Evolutionary conservation across 2,888 invertebrate species (phyloP).

Genomic region (Bugula neritina): DNA sequence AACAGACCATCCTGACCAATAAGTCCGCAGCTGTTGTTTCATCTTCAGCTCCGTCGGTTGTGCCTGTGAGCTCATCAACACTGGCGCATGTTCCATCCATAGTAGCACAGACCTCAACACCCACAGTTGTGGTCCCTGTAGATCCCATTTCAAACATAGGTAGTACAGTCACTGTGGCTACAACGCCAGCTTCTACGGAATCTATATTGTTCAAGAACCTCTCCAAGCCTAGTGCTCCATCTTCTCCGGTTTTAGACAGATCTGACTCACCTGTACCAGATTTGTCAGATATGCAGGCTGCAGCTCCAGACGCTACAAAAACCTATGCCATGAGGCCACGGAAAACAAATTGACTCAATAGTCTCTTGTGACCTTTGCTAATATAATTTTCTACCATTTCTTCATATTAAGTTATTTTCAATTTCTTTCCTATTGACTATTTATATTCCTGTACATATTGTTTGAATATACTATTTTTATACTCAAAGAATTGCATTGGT

Average conservation of each 20-base stretch:
- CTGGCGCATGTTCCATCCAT: not conserved
- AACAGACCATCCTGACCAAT: slow-evolving; percentile 11
- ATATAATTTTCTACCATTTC: too few species aligned
- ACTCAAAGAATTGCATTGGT: too few species aligned
- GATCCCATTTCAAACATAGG: not conserved
- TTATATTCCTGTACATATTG: too few species aligned
- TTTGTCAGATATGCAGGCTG: not conserved
- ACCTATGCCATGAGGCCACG: slow-evolving; percentile 19
- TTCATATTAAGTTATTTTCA: too few species aligned
- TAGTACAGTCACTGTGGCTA: slow-evolving; percentile 14
- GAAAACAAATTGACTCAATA: slow-evolving; percentile 1
- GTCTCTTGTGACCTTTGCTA: too few species aligned
- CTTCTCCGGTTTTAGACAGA: not conserved
- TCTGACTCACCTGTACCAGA: slow-evolving; percentile 12
- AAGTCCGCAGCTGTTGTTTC: not conserved
- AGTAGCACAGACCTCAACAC: not conserved
- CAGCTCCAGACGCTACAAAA: not conserved
- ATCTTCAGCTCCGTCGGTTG: not conserved
- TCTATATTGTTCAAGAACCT: not conserved
- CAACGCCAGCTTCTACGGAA: slow-evolving; percentile 1
- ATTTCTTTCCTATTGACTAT: too few species aligned
- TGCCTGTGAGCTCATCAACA: not conserved
- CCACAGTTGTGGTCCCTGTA: not conserved
- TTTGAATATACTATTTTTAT: too few species aligned
- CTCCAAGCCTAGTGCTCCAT: not conserved